A percentile compares a stretch with the other conserved stretches of the same genome.
Evolutionary conservation across 2,888 invertebrate genomes (phyloP).

Genomic region (Cremastinae sp.): DNA sequence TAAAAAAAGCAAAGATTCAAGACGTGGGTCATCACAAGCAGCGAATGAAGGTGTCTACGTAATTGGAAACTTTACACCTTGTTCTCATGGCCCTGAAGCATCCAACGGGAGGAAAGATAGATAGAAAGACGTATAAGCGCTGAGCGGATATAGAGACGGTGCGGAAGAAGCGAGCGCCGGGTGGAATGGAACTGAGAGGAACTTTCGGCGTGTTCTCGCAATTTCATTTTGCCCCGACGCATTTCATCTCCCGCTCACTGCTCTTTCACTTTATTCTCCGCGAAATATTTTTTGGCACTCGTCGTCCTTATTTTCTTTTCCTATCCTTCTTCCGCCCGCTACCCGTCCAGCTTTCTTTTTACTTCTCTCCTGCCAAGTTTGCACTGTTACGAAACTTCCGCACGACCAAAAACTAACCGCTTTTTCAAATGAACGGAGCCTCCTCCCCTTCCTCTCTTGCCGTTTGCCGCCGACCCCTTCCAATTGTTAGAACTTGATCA

Average conservation of each 20-base stretch:
- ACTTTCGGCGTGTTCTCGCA: slow-evolving; percentile 47
- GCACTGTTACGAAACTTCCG: slow-evolving; percentile 44
- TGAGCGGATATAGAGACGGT: background rate
- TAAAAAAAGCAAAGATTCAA: slow-evolving; percentile 37
- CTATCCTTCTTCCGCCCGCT: background rate
- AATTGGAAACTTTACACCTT: slow-evolving; percentile 62
- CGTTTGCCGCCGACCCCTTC: slow-evolving; percentile 2
- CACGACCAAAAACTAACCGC: slow-evolving; percentile 46
- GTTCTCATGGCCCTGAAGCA: slow-evolving; percentile 51
- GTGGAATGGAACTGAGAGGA: background rate
- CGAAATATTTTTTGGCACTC: slow-evolving; percentile 1
- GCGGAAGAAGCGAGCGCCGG: slow-evolving; percentile 1
- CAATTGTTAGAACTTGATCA: slow-evolving; percentile 13
- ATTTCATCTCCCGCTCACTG: slow-evolving; percentile 38
- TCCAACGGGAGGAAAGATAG: slow-evolving; percentile 16
- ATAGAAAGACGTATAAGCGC: background rate
- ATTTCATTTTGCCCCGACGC: slow-evolving; percentile 53
- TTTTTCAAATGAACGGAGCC: slow-evolving; percentile 38
- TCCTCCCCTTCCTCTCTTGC: slow-evolving; percentile 2
- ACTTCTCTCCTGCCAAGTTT: background rate
- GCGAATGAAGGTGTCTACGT: slow-evolving; percentile 56
- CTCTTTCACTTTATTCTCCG: slow-evolving; percentile 4
- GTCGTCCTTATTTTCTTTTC: slow-evolving; percentile 12
- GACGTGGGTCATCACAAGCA: slow-evolving; percentile 27
- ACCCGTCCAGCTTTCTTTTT: background rate